Base-by-base conservation (phyloP, 1,140 invertebrate genomes). In the Rhopalosiphum padi region DNA sequence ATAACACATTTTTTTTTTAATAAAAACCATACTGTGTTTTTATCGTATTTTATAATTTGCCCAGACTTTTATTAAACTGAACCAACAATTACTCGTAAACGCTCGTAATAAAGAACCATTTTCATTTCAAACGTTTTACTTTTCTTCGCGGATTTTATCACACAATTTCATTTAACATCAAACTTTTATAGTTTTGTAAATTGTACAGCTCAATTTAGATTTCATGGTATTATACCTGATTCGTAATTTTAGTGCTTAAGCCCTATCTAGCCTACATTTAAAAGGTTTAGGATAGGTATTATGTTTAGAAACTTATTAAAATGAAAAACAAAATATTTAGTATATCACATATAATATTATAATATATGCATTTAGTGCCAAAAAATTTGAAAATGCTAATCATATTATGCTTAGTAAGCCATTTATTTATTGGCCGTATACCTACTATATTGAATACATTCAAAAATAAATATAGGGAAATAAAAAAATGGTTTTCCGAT, bases 211-310 rank as follows among this genome's bases (percentile, higher is more conserved):
- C 60, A 77, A 77, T 77, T 77, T 77, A n/a, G 60, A 77, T n/a
- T 77, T 77, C 30, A 77, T 77, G 30, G 60, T 77, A 77, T 77
- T 77, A 77, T 77, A 77, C 30, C 60, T 77, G 60, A 77, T 77
- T n/a, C 60, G 60, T 77, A 77, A 30, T 77, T 77, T 77, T 68
- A 77, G 60, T n/a, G 60, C 15, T 77, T 77, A 77, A 77, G n/a
- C 15, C 60, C 30, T 68, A 68, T 68, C 60, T 77, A 77, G 15
- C 60, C n/a, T 77, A 77, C 30, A 77, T 77, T 77, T 77, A 77
- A 77, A 15, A 77, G 30, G n/a, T 77, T 60, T 77, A 77, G 15
- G 5, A 77, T n/a, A 2, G 48, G 48, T 51, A 77, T 15, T n/a
- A n/a, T 4, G 60, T 5, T 77, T n/a, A n/a, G 30, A 77, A n/a